A percentile compares a stretch with the other conserved stretches of the same genome.
phyloP scores from a whole-genome alignment of 2,113 vertebrate genomes.

The Sakesphorus luctuosus region DNA sequence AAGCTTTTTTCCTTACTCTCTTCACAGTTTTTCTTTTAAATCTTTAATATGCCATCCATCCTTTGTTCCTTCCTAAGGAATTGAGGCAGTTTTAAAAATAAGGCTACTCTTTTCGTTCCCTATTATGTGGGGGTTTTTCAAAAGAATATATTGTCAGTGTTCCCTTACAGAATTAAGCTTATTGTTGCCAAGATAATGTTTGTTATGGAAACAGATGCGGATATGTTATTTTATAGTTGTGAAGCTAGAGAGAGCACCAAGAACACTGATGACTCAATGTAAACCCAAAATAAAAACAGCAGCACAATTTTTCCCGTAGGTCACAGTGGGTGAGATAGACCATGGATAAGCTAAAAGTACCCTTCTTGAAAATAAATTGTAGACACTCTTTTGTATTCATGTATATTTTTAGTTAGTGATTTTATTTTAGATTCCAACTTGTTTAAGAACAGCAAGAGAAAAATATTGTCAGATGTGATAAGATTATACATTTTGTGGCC shows the following conservation, averaged over 20 bases:
- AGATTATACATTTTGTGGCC: neutral
- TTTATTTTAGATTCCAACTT: neutral
- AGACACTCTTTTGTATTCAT: neutral
- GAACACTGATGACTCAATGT: neutral
- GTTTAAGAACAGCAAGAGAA: neutral
- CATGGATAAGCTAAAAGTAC: neutral
- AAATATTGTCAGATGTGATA: neutral
- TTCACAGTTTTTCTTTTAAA: neutral
- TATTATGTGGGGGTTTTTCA: neutral
- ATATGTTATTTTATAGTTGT: neutral
- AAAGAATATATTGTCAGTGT: neutral
- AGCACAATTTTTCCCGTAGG: accelerated
- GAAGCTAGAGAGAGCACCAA: neutral
- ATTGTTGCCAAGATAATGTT: neutral
- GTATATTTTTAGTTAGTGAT: neutral
- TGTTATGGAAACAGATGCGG: neutral
- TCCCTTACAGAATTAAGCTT: neutral
- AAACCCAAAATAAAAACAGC: neutral
- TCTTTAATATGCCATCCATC: neutral
- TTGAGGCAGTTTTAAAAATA: neutral
- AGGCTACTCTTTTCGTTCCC: neutral
- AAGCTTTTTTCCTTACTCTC: neutral
- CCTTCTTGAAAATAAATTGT: neutral
- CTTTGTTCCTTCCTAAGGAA: neutral
- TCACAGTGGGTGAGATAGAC: neutral